Conservation (phyloP, 2,797 vertebrate species). For the Coluber constrictor region DNA sequence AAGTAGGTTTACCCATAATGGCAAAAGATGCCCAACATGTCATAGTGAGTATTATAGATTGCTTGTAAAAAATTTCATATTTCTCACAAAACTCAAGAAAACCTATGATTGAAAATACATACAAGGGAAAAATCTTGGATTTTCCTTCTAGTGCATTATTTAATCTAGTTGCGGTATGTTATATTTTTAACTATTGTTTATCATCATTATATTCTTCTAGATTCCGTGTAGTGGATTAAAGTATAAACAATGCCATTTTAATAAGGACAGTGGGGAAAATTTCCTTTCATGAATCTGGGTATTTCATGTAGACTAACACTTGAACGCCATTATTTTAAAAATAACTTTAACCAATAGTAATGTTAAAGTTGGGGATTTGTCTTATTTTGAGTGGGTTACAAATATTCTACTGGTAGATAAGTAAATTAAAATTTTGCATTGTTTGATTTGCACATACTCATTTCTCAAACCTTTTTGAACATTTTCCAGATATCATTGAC, state of each 20-base stretch:
- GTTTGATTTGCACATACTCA: constrained; percentile 5
- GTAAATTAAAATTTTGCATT: neutral
- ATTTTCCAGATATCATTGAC: constrained; percentile 85
- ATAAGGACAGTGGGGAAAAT: neutral
- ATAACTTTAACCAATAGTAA: neutral
- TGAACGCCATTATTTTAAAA: neutral
- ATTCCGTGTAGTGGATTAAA: neutral
- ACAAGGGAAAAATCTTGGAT: neutral
- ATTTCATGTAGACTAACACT: neutral
- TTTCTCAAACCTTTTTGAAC: constrained; percentile 26
- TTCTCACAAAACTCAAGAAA: neutral
- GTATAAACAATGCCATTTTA: neutral
- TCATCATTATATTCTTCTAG: neutral
- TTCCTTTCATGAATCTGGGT: neutral
- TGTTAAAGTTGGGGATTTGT: neutral
- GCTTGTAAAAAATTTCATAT: neutral
- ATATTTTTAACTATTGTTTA: neutral
- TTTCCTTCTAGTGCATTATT: neutral
- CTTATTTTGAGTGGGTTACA: neutral
- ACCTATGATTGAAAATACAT: neutral
- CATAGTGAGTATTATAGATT: constrained; percentile 83
- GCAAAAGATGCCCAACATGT: constrained; percentile 90
- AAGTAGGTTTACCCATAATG: constrained; percentile 90
- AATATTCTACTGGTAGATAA: neutral
- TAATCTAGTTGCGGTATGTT: neutral